Base-by-base conservation (phyloP, 2,113 vertebrate species). In the Columbina picui region DNA sequence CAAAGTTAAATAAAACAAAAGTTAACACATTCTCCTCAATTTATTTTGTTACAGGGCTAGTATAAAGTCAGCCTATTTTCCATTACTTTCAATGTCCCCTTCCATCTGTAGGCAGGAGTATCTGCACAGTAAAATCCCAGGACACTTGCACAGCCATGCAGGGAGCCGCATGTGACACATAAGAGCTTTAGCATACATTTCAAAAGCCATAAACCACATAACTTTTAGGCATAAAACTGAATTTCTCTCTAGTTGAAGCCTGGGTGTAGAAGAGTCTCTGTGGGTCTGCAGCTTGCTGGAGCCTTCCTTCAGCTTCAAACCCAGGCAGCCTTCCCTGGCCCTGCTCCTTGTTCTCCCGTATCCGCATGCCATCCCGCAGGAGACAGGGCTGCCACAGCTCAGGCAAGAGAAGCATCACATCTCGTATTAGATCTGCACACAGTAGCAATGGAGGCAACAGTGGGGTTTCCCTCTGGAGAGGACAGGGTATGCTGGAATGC, bases 1-100 rank as follows among this genome's bases (percentile, higher is more conserved):
- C 97, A 82, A 91, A 94, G 93, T 95, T 98, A 97, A 98, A 95
- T 96, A 96, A 97, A 98, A 98, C 97, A 97, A 97, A 97, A 96
- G 91, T 95, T 96, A 97, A 97, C 84, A 64, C 93, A 94, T 97
- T 94, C 94, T 90, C 85, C 87, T 97, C 78, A 59, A 92, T 97
- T 97, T 96, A 81, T 96, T 96, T 95, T 93, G 78, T 85, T 94
- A 60, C 85, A 84, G 88, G 84, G 68, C 90, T 94, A 82, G 92
- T 75, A 82, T 91, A 86, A 92, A 97, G 89, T 77, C 67, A 77
- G 71, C 63, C 75, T 84, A 61, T 84, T 60, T 88, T 89, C 95
- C 76, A 90, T 87, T 77, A 87, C 26, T 90, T 93, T 77, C 64
- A 90, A 57, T 21, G 7, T 78, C 57, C 61, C 25, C 41, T 85